phyloP scores from a whole-genome alignment of 2,888 invertebrate species.

The Calephelis perditalis region DNA sequence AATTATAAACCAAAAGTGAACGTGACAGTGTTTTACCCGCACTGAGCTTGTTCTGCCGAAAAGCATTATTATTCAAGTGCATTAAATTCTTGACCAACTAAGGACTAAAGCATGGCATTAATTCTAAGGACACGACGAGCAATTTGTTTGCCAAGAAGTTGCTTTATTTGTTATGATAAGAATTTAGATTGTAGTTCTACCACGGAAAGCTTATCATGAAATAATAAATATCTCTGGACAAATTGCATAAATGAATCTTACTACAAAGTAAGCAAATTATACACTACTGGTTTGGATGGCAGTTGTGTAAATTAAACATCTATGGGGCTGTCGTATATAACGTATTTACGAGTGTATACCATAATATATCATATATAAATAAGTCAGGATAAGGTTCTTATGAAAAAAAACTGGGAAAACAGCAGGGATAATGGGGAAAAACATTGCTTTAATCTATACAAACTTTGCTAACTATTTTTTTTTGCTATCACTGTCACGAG shows the following conservation, averaged over 20 bases:
- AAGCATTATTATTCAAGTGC: constrained; percentile 8
- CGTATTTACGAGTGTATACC: no score
- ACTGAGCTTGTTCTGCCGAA: constrained; percentile 2
- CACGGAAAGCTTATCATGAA: constrained; percentile 8
- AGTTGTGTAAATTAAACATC: no score
- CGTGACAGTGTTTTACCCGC: not conserved
- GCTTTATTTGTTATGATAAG: constrained; percentile 11
- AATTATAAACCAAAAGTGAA: constrained; percentile 3
- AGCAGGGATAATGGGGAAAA: no score
- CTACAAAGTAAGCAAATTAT: not conserved
- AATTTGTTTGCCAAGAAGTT: constrained; percentile 16
- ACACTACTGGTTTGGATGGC: not conserved
- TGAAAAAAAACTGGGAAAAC: no score
- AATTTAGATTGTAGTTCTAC: constrained; percentile 14
- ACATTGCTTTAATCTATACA: no score
- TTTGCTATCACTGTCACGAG: no score
- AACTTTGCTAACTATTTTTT: no score
- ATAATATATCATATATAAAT: no score
- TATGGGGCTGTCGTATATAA: no score
- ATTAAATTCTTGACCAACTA: constrained; percentile 4
- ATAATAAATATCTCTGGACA: no score
- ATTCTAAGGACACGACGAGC: constrained; percentile 15
- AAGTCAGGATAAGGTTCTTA: no score
- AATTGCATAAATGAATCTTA: not conserved
- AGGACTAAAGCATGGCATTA: constrained; percentile 11